A percentile compares a stretch with the other conserved stretches of the same genome.
Conservation (phyloP, 1,140 invertebrate genomes). For the Brachionus manjavacas region DNA sequence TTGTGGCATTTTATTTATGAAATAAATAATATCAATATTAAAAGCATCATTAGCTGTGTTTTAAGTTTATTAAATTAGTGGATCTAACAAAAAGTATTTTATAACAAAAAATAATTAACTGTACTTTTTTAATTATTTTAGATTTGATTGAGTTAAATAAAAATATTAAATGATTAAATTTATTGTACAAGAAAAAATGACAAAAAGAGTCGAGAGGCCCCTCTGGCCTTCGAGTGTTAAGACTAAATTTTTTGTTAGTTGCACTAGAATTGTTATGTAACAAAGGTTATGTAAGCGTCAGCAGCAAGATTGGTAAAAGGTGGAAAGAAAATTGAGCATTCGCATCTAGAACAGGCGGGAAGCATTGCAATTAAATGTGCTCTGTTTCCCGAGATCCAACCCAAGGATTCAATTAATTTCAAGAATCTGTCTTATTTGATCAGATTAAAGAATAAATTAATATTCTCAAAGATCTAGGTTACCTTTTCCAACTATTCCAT, state of each 20-base stretch:
- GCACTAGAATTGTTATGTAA: background rate
- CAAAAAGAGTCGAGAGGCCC: too few relatives aligned
- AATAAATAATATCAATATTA: too few relatives aligned
- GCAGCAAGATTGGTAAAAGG: background rate
- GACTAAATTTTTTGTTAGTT: background rate
- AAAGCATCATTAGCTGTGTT: too few relatives aligned
- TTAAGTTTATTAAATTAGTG: too few relatives aligned
- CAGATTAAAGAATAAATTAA: background rate
- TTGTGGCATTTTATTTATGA: too few relatives aligned
- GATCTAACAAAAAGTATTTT: too few relatives aligned
- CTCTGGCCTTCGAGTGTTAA: too few relatives aligned
- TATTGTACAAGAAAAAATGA: too few relatives aligned
- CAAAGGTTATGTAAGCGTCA: background rate
- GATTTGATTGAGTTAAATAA: too few relatives aligned
- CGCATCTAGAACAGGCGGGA: background rate
- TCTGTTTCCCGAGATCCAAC: background rate
- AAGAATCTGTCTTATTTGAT: conserved; percentile 1
- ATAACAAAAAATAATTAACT: too few relatives aligned
- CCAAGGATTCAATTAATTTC: background rate
- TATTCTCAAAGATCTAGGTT: background rate
- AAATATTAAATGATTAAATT: too few relatives aligned
- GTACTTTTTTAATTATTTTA: too few relatives aligned
- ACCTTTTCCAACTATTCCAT: background rate
- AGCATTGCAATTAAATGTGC: background rate
- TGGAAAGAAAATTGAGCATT: background rate